phyloP scores from a whole-genome alignment of 2,888 invertebrate genomes.

The Hyposoter dolosus region DNA sequence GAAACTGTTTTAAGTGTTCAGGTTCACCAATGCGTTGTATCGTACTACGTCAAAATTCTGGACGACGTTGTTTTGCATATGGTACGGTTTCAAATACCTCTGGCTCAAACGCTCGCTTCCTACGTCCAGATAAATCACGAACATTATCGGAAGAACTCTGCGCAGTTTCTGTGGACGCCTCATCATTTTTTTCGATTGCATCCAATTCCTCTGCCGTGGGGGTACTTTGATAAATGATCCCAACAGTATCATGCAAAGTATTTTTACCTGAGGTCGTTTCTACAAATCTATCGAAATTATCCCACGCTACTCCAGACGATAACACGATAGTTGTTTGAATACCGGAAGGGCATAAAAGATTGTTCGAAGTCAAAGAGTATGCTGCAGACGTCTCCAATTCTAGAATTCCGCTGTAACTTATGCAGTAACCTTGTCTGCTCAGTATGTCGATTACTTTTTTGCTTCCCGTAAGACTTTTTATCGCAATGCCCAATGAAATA shows the following conservation, averaged over 20 bases:
- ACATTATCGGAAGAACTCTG: conserved; percentile 48
- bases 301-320: conserved; percentile 72
- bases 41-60: conserved; percentile 62
- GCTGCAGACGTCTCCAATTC: conserved; percentile 72
- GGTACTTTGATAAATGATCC: conserved; percentile 67
- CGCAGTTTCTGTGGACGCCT: conserved; percentile 39
- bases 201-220: conserved; percentile 69
- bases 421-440: conserved; percentile 69
- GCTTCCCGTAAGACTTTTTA: conserved; percentile 72
- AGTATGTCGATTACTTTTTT: conserved; percentile 71
- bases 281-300: conserved; percentile 72
- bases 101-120: conserved; percentile 69
- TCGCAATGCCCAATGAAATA: conserved; percentile 69
- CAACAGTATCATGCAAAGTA: conserved; percentile 67
- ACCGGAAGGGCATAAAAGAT: conserved; percentile 69
- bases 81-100: conserved; percentile 62
- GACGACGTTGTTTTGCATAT: conserved; percentile 39
- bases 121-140: conserved; percentile 67
- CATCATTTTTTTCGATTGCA: conserved; percentile 58
- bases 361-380: conserved; percentile 63
- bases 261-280: conserved; percentile 68
- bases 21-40: conserved; percentile 36
- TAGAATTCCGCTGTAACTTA: conserved; percentile 59
- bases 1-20: neutral
- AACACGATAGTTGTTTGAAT: conserved; percentile 69